These are phyloP conservation scores for Heliconius cydno DNA, from an alignment of 2,888 invertebrate genomes.

Conservation along the genomic window DNA sequence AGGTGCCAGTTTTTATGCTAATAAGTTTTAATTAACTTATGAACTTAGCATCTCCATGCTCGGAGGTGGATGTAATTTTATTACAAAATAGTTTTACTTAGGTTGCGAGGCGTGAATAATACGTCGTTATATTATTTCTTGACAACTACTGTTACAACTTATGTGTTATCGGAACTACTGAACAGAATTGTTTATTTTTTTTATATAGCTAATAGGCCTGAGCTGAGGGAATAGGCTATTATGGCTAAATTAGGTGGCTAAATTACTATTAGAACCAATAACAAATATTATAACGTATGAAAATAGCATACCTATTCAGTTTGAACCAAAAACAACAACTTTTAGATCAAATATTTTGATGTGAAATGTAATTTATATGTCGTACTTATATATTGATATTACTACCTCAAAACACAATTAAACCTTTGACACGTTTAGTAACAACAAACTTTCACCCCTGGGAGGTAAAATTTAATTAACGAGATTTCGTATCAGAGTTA, in stretches of 20 bases:
- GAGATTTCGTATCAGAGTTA: slow-evolving; percentile 35
- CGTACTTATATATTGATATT: slow-evolving; percentile 19
- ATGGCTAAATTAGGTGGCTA: no score
- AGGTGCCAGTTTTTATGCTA: slow-evolving; percentile 45
- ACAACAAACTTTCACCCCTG: slow-evolving; percentile 41
- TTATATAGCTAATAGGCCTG: neutral
- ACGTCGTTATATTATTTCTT: neutral
- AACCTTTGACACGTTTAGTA: slow-evolving; percentile 44
- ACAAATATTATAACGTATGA: neutral
- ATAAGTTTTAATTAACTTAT: slow-evolving; percentile 45
- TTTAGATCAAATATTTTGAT: neutral
- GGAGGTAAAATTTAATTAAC: slow-evolving; percentile 44
- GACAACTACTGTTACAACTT: neutral
- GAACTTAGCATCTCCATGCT: slow-evolving; percentile 8
- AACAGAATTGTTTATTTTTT: neutral
- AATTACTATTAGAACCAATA: no score
- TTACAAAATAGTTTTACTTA: slow-evolving; percentile 19
- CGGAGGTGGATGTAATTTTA: slow-evolving; percentile 12
- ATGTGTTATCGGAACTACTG: no score
- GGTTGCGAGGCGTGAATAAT: neutral
- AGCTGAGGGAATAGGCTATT: neutral
- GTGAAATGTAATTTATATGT: neutral
- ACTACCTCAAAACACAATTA: slow-evolving; percentile 38
- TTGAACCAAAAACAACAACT: neutral
- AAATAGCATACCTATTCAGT: neutral